Evolutionary conservation across 2,888 invertebrate genomes (phyloP).

Genomic region (Idaea biselata): DNA sequence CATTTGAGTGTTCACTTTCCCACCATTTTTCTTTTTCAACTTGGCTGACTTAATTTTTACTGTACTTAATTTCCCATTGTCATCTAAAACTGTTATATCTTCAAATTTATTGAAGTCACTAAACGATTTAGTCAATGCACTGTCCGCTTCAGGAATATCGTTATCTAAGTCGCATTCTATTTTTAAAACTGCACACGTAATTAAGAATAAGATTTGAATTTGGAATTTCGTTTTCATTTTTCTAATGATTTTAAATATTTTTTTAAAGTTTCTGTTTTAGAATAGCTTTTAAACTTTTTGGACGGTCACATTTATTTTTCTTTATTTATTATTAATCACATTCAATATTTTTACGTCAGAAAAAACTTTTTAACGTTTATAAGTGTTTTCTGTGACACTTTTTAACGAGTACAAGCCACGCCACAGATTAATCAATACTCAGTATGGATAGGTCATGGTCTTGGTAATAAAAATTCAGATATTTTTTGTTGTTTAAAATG

Average conservation of each 20-base stretch:
- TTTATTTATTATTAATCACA: neutral
- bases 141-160: constrained; percentile 44
- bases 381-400: neutral
- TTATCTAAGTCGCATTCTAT: constrained; percentile 36
- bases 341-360: neutral
- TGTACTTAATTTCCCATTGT: constrained; percentile 58
- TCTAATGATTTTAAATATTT: neutral
- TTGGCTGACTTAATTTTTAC: constrained; percentile 60
- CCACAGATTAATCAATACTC: neutral
- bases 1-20: constrained; percentile 24
- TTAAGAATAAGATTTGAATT: constrained; percentile 6
- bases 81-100: constrained; percentile 63
- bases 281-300: neutral
- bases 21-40: constrained; percentile 31
- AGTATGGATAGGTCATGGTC: neutral
- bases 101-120: constrained; percentile 52
- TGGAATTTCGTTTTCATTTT: neutral
- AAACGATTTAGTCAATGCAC: constrained; percentile 40
- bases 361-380: neutral
- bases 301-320: neutral
- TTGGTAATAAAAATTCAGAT: neutral
- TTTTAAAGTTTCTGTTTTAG: neutral
- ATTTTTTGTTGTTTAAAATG: constrained; percentile 39
- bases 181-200: constrained; percentile 9
- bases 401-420: neutral